Percentiles rank a stretch among this genome's conserved stretches.
Evolutionary conservation across 2,888 invertebrate genomes (phyloP).

Genomic region (Coleophora flavipennella): DNA sequence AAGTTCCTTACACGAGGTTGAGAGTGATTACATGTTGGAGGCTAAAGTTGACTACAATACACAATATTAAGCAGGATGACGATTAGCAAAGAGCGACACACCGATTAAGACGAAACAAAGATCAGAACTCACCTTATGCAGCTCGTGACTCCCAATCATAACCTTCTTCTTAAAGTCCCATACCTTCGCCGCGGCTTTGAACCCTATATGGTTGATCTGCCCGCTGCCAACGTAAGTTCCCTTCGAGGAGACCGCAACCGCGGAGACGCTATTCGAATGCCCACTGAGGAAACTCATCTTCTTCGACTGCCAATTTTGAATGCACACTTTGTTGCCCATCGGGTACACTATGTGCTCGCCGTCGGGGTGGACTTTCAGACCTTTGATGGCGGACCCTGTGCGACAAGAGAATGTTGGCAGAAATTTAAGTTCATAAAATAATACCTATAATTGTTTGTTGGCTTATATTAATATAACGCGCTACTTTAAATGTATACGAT

Average conservation of each 20-base stretch:
- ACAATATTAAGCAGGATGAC: too few relatives aligned
- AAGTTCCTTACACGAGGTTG: too few relatives aligned
- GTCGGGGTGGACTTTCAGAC: conserved; percentile 82
- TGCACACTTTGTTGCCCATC: conserved; percentile 83
- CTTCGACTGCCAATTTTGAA: conserved; percentile 78
- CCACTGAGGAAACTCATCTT: conserved; percentile 84
- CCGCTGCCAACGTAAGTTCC: conserved; percentile 90
- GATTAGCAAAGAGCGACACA: too few relatives aligned
- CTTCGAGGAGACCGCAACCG: conserved; percentile 81
- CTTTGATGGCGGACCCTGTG: conserved; percentile 57
- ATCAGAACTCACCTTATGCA: conserved; percentile 80
- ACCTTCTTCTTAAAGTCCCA: conserved; percentile 84
- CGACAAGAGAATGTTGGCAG: too few relatives aligned
- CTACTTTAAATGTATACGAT: too few relatives aligned
- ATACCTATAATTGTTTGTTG: too few relatives aligned
- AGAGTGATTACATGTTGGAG: too few relatives aligned
- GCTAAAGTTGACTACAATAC: too few relatives aligned
- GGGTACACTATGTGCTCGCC: conserved; percentile 81
- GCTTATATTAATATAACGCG: too few relatives aligned
- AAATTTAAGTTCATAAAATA: too few relatives aligned
- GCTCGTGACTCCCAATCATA: conserved; percentile 79
- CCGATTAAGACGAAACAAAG: too few relatives aligned
- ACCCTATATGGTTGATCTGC: conserved; percentile 92
- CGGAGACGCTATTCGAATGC: conserved; percentile 84
- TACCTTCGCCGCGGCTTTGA: conserved; percentile 87